These are phyloP conservation scores for Dynastes grantii DNA, from an alignment of 2,888 invertebrate species.

Conservation along the genomic window DNA sequence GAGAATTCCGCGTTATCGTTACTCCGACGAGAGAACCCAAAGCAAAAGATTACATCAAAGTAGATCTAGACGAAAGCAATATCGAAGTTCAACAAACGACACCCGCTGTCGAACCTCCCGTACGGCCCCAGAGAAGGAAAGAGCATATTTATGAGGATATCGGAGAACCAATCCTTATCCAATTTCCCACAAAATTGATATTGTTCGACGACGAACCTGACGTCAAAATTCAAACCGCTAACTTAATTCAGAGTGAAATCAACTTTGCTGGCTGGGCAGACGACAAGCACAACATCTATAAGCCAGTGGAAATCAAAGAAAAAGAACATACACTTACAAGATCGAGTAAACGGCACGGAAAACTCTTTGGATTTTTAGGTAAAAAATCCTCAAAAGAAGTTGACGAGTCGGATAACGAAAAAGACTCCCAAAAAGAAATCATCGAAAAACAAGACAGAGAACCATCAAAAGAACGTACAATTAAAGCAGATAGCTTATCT, in stretches of 20 bases:
- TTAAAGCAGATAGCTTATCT: slow-evolving; percentile 41
- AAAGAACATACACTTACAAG: slow-evolving; percentile 58
- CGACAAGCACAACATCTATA: slow-evolving; percentile 60
- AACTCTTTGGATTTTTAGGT: slow-evolving; percentile 64
- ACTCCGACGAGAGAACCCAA: slow-evolving; percentile 63
- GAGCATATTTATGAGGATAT: slow-evolving; percentile 64
- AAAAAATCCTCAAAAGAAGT: slow-evolving; percentile 65
- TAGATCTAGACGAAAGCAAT: slow-evolving; percentile 62
- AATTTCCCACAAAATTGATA: slow-evolving; percentile 56
- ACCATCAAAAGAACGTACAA: slow-evolving; percentile 62
- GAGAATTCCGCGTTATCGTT: slow-evolving; percentile 65
- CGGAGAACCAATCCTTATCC: slow-evolving; percentile 56
- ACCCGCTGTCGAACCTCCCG: slow-evolving; percentile 57
- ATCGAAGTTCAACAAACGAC: slow-evolving; percentile 60
- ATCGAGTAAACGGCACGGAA: slow-evolving; percentile 61
- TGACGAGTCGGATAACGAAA: slow-evolving; percentile 63
- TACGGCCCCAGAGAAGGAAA: slow-evolving; percentile 59
- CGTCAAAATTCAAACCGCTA: slow-evolving; percentile 61
- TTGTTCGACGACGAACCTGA: slow-evolving; percentile 46
- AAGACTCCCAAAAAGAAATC: slow-evolving; percentile 61
- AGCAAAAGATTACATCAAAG: slow-evolving; percentile 63
- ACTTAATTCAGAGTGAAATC: slow-evolving; percentile 66
- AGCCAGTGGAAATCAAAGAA: slow-evolving; percentile 51
- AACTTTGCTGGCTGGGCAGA: slow-evolving; percentile 63
- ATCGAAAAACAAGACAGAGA: slow-evolving; percentile 67